Conservation (phyloP, 2,797 vertebrate species). For the Pseudochirops cupreus region DNA sequence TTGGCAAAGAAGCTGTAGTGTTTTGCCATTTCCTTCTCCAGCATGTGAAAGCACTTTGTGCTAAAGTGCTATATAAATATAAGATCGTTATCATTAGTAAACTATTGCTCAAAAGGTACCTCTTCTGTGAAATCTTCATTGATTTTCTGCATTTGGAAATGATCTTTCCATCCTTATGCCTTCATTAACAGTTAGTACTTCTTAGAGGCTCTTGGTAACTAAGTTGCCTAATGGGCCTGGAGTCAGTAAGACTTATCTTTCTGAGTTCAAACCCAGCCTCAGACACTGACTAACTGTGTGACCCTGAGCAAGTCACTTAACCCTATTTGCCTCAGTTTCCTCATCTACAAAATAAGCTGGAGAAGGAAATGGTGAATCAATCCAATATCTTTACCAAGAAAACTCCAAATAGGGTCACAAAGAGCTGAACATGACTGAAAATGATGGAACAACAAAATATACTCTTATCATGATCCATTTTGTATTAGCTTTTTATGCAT, state of each 20-base stretch:
- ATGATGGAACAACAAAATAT: neutral
- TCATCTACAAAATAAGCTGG: neutral
- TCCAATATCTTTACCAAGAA: neutral
- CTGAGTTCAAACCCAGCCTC: neutral
- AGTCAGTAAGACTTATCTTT: neutral
- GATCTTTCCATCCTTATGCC: neutral
- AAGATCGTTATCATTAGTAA: neutral
- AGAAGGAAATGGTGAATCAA: neutral
- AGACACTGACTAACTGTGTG: neutral
- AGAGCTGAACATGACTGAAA: neutral
- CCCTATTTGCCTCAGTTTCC: neutral
- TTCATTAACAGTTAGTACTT: neutral
- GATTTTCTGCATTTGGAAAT: neutral
- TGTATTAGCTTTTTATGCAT: neutral
- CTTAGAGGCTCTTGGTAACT: neutral
- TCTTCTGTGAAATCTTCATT: neutral
- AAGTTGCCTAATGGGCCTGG: neutral
- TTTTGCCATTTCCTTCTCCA: neutral
- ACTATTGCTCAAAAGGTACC: neutral
- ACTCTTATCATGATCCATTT: neutral
- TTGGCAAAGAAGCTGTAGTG: neutral
- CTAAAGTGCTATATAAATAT: neutral
- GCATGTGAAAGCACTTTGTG: neutral
- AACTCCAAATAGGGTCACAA: neutral
- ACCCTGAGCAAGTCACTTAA: neutral